Evolutionary conservation across 1,140 invertebrate species (phyloP).

Genomic region (Stegodyphus mimosarum): DNA sequence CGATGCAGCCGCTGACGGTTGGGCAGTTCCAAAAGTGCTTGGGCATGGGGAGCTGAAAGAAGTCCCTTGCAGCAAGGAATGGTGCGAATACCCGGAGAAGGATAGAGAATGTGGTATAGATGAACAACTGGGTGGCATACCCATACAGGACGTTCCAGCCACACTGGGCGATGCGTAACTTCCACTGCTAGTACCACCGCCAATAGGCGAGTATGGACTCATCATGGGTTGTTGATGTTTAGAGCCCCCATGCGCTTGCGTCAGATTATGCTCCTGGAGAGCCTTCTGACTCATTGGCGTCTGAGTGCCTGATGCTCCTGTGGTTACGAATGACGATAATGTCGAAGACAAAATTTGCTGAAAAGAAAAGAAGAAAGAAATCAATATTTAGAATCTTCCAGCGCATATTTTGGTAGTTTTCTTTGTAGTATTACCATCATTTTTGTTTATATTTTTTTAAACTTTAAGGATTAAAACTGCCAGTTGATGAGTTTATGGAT

Average conservation of each 20-base stretch:
- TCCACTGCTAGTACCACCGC: constrained; percentile 31
- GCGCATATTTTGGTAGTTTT: not conserved
- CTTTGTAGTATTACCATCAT: no score
- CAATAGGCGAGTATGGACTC: constrained; percentile 33
- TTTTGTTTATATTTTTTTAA: no score
- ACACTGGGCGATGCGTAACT: constrained; percentile 9
- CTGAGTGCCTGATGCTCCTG: constrained; percentile 29
- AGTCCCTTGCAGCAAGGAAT: constrained; percentile 58
- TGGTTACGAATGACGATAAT: constrained; percentile 39
- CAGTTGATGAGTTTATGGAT: no score
- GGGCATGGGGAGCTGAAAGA: constrained; percentile 61
- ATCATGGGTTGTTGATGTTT: constrained; percentile 23
- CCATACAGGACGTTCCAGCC: constrained; percentile 49
- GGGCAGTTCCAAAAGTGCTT: constrained; percentile 38
- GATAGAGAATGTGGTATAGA: constrained; percentile 60
- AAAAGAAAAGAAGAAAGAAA: not conserved
- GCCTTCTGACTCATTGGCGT: constrained; percentile 54
- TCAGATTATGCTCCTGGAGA: constrained; percentile 50
- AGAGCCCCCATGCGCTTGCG: constrained; percentile 17
- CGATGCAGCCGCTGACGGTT: constrained; percentile 62
- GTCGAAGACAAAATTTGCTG: constrained; percentile 55
- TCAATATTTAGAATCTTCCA: no score
- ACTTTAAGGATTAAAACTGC: no score
- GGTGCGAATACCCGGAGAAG: constrained; percentile 60
- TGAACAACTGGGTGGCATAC: constrained; percentile 48